Base-by-base conservation (phyloP, 2,797 vertebrate species). In the Heterohyrax brucei region DNA sequence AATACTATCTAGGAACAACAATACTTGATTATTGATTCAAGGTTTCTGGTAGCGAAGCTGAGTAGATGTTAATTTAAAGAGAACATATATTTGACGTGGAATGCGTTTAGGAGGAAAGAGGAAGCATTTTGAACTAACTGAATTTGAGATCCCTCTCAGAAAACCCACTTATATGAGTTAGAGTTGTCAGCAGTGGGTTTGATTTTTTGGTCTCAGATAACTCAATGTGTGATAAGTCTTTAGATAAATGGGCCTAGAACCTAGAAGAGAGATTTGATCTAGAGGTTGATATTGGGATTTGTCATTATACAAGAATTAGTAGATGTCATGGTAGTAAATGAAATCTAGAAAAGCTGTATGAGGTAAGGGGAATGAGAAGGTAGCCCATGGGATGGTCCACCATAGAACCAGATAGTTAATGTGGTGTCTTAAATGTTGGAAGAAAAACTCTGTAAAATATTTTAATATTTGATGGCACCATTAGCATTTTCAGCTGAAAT, bases 401-500 rank as follows among this genome's bases (percentile, higher is more conserved):
- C 16, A n/a, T 80, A 89, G 70, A 93, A 66, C 48, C 44, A 89
- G n/a, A 93, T n/a, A 22, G 86, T 72, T 86, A 72, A 83, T 89
- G 72, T 80, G 1, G 5, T 62, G 92, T 95, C 28, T 66, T 24
- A 93, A 50, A 6, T 66, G 4, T 61, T 84, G 1, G 21, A 85
- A 80, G 91, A 76, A 92, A 86, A 70, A 50, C 21, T 87, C 78
- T 88, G 26, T 79, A 89, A 87, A 83, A 0, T 78, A 79, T 91
- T 93, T 91, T 48, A 75, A 5, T 5, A 68, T 92, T 77, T 46
- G 3, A 64, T 88, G 24, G 46, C 46, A 89, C 3, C 33, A 79
- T 83, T 88, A 78, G 24, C 30, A 82, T 93, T 87, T 95, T 88
- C 46, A 91, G 16, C 19, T 93, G 13, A 91, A 93, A 82, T 92